These are phyloP conservation scores for Synanthedon tipuliformis DNA, from an alignment of 2,888 invertebrate genomes.

Conservation along the genomic window DNA sequence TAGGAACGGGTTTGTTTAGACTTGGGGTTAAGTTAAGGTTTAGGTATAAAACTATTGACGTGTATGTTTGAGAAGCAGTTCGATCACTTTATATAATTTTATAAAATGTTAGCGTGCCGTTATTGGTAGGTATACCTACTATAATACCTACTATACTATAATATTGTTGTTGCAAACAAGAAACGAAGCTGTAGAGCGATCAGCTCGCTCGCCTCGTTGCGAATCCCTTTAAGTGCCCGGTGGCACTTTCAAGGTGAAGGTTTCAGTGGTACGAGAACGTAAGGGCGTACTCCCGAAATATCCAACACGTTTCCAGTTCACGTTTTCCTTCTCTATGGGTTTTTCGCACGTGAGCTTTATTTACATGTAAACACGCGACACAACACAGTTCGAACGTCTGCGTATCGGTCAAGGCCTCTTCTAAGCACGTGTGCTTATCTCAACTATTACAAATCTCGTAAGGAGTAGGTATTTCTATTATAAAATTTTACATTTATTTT, in stretches of 20 bases:
- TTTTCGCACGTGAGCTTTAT: background rate
- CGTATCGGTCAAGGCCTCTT: background rate
- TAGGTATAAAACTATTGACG: too few relatives aligned
- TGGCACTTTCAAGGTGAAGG: background rate
- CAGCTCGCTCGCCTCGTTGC: conserved; percentile 8
- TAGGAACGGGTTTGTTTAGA: too few relatives aligned
- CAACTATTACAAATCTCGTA: background rate
- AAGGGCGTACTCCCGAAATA: background rate
- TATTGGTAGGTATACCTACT: too few relatives aligned
- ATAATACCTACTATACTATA: too few relatives aligned
- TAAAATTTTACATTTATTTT: too few relatives aligned
- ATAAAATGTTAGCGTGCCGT: too few relatives aligned
- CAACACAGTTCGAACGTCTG: background rate
- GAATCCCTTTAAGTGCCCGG: background rate
- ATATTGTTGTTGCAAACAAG: background rate
- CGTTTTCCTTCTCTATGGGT: background rate
- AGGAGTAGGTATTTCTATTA: background rate
- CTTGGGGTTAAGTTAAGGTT: too few relatives aligned
- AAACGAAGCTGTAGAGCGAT: background rate
- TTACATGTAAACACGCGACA: too few relatives aligned
- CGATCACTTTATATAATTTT: too few relatives aligned
- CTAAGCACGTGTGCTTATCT: background rate
- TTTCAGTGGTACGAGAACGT: background rate
- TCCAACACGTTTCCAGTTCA: background rate
- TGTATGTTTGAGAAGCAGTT: too few relatives aligned